Base-by-base conservation (phyloP, 2,113 vertebrate species). In the Barnardius zonarius region DNA sequence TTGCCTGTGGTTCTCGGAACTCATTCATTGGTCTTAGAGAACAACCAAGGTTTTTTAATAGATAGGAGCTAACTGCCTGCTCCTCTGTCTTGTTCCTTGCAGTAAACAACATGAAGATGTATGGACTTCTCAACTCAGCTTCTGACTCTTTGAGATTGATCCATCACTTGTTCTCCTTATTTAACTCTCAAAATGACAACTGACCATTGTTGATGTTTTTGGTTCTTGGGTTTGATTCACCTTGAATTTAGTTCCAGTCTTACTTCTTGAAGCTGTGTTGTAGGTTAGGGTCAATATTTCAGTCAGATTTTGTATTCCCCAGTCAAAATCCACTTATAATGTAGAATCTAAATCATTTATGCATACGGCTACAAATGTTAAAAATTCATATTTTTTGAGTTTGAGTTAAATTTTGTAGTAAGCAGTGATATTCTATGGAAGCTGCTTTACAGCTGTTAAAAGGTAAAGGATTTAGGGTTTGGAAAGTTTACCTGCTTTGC, bases 11-110 rank as follows among this genome's bases (percentile, higher is more conserved):
- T 54, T 76, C 57, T 55, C 22, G 6, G 13, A 62, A 46, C 13
- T 37, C 33, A 16, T 28, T 27, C 1, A 0, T 5, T 41, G 25
- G 13, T 79, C 1, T 0, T 12, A 6, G 10, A 10, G 10, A 67
- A 4, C 35, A 6, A 2, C 12, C 7, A 13, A 33, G 2, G 1
- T 14, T 52, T 51, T 41, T 55, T 61, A 3, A 1, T 4, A 11
- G 27, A 10, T 0, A 14, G 66, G 43, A 70, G 19, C 9, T 55
- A 64, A 17, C 33, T 25, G 46, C 27, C 62, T 49, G 51, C 33
- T 67, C 9, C 51, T 79, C 25, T 7, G 0, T 4, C 19, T 46
- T 52, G 7, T 3, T 81, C 74, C 35, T 92, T 43, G 5, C 41
- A 20, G 35, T 12, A 52, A 70, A 35, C 57, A 44, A 24, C 17